These are phyloP conservation scores for Rosalia funebris DNA, from an alignment of 2,888 invertebrate species.

Conservation along the genomic window DNA sequence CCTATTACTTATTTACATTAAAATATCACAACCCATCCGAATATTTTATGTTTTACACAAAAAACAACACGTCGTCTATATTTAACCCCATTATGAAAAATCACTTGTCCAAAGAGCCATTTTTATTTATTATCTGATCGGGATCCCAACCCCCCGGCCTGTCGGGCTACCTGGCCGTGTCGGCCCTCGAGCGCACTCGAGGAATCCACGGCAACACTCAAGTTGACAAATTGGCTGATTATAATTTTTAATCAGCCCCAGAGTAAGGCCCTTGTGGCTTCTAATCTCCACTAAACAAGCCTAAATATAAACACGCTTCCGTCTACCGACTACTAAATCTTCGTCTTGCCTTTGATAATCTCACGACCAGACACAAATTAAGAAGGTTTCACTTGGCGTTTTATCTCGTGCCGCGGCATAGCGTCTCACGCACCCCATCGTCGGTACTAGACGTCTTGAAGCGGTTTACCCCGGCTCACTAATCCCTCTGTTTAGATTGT, in stretches of 20 bases:
- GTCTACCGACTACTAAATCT: constrained; percentile 54
- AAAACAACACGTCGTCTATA: constrained; percentile 37
- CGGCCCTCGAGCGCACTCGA: constrained; percentile 34
- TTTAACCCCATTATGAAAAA: constrained; percentile 36
- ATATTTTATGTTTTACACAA: constrained; percentile 20
- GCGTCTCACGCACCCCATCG: constrained; percentile 32
- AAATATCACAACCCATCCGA: constrained; percentile 5
- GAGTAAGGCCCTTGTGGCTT: constrained; percentile 45
- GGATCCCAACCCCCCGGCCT: constrained; percentile 28
- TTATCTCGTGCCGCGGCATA: constrained; percentile 41
- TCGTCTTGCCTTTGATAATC: constrained; percentile 49
- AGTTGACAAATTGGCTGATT: constrained; percentile 62
- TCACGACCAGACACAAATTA: constrained; percentile 54
- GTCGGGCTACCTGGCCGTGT: constrained; percentile 35
- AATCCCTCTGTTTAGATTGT: constrained; percentile 27
- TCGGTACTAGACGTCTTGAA: constrained; percentile 36
- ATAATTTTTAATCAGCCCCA: constrained; percentile 60
- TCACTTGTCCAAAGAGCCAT: constrained; percentile 35
- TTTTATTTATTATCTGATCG: constrained; percentile 35
- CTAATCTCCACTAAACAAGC: constrained; percentile 44
- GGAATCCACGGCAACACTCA: constrained; percentile 52
- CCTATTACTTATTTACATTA: too few species aligned
- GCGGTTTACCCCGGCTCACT: constrained; percentile 28
- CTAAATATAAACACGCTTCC: constrained; percentile 57
- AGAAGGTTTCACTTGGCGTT: constrained; percentile 42